Evolutionary conservation across 1,140 invertebrate species (phyloP).

Genomic region (Coelopa frigida): DNA sequence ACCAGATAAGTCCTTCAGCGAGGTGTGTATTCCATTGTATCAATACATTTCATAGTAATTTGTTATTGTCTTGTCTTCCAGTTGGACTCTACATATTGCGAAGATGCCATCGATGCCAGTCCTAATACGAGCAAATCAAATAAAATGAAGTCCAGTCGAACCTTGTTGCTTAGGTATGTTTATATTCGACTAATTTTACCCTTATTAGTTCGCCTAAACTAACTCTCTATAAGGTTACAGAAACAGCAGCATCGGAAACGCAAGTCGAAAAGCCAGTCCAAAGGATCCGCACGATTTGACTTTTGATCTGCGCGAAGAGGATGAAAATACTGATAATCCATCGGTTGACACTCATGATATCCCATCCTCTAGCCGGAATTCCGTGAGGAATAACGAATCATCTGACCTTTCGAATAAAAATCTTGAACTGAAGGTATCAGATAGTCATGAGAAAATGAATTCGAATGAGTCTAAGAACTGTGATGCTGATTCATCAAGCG

Average conservation of each 20-base stretch:
- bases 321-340: slow-evolving; percentile 6
- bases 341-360: neutral
- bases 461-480: no score
- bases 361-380: neutral
- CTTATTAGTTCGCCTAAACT: no score
- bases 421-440: no score
- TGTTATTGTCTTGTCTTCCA: neutral
- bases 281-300: neutral
- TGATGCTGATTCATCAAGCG: slow-evolving; percentile 23
- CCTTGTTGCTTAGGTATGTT: no score
- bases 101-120: slow-evolving; percentile 31
- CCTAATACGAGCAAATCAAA: slow-evolving; percentile 16
- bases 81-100: slow-evolving; percentile 3
- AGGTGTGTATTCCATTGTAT: slow-evolving; percentile 7
- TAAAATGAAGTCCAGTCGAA: no score
- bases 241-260: slow-evolving; percentile 1
- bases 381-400: neutral
- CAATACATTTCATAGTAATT: neutral
- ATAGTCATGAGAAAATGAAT: neutral
- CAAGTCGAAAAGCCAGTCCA: neutral
- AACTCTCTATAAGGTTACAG: slow-evolving; percentile 7
- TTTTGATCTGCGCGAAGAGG: slow-evolving; percentile 4
- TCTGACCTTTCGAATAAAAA: neutral
- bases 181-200: no score
- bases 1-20: neutral